Evolutionary conservation across 37 sponge, comb jelly and placozoan genomes (phyloP), one percentile per base, ranked within the genome.

Genomic region (Amphimedon queenslandica): DNA sequence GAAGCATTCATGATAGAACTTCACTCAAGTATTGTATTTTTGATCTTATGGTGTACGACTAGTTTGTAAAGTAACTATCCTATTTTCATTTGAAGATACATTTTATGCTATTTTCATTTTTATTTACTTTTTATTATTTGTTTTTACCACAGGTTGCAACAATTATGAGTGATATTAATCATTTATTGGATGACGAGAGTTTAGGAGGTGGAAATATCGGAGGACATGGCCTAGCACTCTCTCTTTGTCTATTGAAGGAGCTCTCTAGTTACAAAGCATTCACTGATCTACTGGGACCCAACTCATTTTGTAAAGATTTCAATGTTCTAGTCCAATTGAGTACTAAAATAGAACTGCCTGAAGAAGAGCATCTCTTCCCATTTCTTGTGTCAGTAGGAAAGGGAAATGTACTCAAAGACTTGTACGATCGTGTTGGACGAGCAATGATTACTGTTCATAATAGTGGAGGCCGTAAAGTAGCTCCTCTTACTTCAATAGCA

Each of bases 171-270:
- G 73, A 87, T 8, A 37, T 87, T 33, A 87, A 87, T 64, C 21
- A 51, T 31, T 34, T 87, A n/a, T 55, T 87, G 28, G 77, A 80
- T 65, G 87, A 87, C 68, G 4, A 55, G 25, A 27, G 28, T 6
- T 69, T 58, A 69, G 87, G 87, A 18, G 87, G 87, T 2, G 81
- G 81, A 4, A 31, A 29, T 39, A 37, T 37, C 31, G 76, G 76
- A 16, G 87, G 87, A 16, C 82, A 87, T 70, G 76, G 76, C 4
- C 40, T 87, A n/a, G 66, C 71, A 11, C 71, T 87, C 8, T 61
- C 65, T n/a, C 56, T 75, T 38, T 71, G 75, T 32, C 42, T 87
- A 13, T 66, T 77, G n/a, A 76, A 70, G 51, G 70, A 75, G 40
- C 63, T 72, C 37, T 33, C 70, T 40, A 81, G 87, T 29, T 75